Evolutionary conservation across 1,140 invertebrate species (phyloP), one percentile per base, ranked within the genome.

Genomic region (Brachionus koreanus): DNA sequence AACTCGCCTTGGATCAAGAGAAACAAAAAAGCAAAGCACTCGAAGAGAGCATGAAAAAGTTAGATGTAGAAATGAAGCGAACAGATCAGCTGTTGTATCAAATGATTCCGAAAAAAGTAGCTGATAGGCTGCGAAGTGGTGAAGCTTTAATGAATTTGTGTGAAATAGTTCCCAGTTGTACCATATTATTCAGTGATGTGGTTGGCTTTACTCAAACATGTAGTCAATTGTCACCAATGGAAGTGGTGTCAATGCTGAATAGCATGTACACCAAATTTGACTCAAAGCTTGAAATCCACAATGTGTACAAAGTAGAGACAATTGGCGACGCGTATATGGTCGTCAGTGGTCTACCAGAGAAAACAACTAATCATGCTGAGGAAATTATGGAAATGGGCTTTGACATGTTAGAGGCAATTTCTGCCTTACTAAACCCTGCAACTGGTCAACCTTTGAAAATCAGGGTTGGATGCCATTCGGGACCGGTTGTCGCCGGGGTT

Each of bases 241-340:
- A 97, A 86, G 95, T 97, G 10, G 95, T 97, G 0, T 95, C 94
- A n/a, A 96, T 97, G 94, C 88, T 97, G 3, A 97, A 97, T 87
- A 93, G 84, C 9, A 88, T 88, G 87, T 88, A 88, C 84, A 88
- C 87, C 2, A 84, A 86, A 82, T 88, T 88, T 83, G 88, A 89
- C 85, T 93, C 92, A 2, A 90, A 97, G 3, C 97, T 95, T 0
- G 96, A 98, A 86, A 90, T 92, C 82, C 96, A 98, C 89, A 90
- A 92, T 29, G 95, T 97, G 5, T 98, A 98, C 87, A 98, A 98
- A 92, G 94, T 98, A 6, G 96, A 98, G 89, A 98, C 96, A 0
- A 97, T 98, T 84, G 95, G 96, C 0, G 95, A 97, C 86, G 95
- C 95, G 0, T 97, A 98, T 86, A 97, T 98, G 95, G 94, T 97